These are phyloP conservation scores for Anolis apletophallus DNA, from an alignment of 2,797 vertebrate genomes.

Conservation along the genomic window DNA sequence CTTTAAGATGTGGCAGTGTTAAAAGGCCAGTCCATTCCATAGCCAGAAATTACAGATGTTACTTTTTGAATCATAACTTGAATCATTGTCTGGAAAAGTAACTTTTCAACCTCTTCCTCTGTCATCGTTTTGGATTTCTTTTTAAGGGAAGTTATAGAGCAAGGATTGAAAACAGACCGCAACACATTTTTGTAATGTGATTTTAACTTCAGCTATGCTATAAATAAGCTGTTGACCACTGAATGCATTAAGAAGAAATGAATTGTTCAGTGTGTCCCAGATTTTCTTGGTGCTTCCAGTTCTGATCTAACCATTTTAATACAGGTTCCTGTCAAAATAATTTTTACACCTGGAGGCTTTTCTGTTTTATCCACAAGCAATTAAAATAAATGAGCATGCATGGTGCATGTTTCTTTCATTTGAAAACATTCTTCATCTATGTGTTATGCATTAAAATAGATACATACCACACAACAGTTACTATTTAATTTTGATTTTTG, in stretches of 20 bases:
- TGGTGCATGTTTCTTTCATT: not conserved
- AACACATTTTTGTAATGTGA: not conserved
- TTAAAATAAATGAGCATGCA: slow-evolving; percentile 1
- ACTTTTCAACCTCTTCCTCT: not conserved
- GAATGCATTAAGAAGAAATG: not conserved
- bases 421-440: not conserved
- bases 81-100: not conserved
- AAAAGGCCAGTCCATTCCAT: not conserved
- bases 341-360: not conserved
- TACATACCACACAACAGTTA: not conserved
- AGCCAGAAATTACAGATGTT: not conserved
- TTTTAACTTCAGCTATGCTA: not conserved
- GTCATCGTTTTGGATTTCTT: not conserved
- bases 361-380: not conserved
- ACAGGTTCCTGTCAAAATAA: not conserved
- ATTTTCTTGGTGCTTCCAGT: not conserved
- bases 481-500: not conserved
- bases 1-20: not conserved
- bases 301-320: not conserved
- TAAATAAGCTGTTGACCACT: not conserved
- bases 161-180: not conserved
- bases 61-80: not conserved
- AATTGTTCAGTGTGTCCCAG: not conserved
- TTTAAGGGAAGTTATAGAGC: not conserved
- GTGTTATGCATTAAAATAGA: not conserved